Base-by-base conservation (phyloP, 2,113 vertebrate genomes). In the Oncorhynchus clarkii region DNA sequence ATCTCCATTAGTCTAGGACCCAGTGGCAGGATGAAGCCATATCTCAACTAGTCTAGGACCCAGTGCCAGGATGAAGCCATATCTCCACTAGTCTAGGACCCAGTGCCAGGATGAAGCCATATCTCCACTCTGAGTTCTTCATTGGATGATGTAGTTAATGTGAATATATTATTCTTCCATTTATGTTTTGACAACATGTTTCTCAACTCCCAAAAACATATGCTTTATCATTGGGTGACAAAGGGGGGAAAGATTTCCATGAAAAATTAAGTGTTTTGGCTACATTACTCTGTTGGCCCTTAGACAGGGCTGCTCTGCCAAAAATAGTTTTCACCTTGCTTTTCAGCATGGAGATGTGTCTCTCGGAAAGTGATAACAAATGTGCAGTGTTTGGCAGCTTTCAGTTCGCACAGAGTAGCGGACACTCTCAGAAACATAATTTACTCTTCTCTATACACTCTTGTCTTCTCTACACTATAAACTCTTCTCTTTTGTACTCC, bases 131-230 rank as follows among this genome's bases (percentile, higher is more conserved):
- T 75, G 66, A 80, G 84, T 82, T 81, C 70, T 82, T 82, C 79
- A 71, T 81, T 79, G 59, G 70, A 76, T 80, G 74, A 85, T 86
- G 88, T 76, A 79, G 84, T 82, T 86, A 85, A 86, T 82, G 69
- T 24, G 67, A 39, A 29, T 85, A 82, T 74, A 84, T 81, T 78
- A 66, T 76, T 76, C 88, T 87, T 79, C 72, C 59, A 72, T 84
- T 70, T 71, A 78, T 88, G 86, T 82, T 87, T 82, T 89, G 80
- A 87, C 87, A 87, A 74, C 84, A 81, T 85, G 57, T 78, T 82
- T 89, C 79, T 78, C 66, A 71, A 84, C 11, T 73, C 77, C 45
- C 60, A 59, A 82, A 85, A 90, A 85, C 75, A 84, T 73, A 75
- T 76, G 79, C 70, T 85, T 67, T 70, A 78, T 76, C 65, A 39